phyloP scores from a whole-genome alignment of 2,113 vertebrate genomes.

The Psittacus erithacus region DNA sequence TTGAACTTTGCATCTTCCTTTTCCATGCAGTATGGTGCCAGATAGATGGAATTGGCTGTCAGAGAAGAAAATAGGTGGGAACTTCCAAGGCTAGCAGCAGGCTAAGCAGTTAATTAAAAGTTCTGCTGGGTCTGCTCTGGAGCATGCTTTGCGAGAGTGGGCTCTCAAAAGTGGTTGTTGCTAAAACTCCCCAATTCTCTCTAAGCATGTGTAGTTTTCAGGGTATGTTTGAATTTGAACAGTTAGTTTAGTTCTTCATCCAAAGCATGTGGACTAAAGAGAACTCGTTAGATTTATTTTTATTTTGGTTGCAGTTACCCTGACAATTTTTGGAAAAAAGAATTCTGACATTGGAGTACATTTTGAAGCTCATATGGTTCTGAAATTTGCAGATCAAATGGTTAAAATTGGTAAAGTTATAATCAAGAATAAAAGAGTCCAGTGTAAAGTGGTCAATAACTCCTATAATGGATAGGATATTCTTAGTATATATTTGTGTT shows the following conservation, averaged over 20 bases:
- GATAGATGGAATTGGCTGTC: not conserved
- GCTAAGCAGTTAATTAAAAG: not conserved
- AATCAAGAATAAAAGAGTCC: not conserved
- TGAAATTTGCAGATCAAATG: not conserved
- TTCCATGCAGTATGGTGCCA: not conserved
- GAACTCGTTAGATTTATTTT: not conserved
- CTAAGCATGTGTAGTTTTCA: not conserved
- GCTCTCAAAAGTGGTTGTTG: not conserved
- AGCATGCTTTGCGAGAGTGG: not conserved
- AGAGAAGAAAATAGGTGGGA: not conserved
- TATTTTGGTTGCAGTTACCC: not conserved
- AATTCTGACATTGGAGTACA: not conserved
- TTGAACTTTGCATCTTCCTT: not conserved
- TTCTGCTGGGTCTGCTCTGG: not conserved
- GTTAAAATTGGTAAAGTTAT: not conserved
- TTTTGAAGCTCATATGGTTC: not conserved
- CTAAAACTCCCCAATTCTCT: not conserved
- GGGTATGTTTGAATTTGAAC: not conserved
- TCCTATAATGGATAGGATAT: not conserved
- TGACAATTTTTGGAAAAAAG: not conserved
- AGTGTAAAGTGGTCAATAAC: not conserved
- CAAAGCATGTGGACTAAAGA: not conserved
- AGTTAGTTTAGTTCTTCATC: not conserved
- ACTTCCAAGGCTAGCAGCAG: not conserved
- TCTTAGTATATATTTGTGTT: not conserved